Evolutionary conservation across 2,888 invertebrate species (phyloP).

Genomic region (Criorhina ranunculi): DNA sequence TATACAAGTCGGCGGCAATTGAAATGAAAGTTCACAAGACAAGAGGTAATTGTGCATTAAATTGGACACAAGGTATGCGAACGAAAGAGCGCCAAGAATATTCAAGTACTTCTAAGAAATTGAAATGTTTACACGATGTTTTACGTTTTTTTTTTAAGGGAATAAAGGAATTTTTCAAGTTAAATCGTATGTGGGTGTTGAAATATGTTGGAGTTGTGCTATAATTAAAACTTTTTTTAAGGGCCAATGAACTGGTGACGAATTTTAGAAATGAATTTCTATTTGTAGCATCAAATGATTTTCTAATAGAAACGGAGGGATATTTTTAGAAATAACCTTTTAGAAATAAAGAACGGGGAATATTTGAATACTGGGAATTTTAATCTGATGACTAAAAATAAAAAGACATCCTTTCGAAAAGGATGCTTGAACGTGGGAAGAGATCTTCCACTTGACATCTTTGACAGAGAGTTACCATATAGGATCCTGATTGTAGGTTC

Average conservation of each 20-base stretch:
- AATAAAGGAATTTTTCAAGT: too few relatives aligned
- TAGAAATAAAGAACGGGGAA: too few relatives aligned
- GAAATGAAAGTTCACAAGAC: slow-evolving; percentile 69
- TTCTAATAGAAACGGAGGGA: too few relatives aligned
- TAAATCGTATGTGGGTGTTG: neutral
- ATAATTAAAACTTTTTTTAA: neutral
- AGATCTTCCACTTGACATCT: too few relatives aligned
- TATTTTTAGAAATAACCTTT: too few relatives aligned
- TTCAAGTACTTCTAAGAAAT: slow-evolving; percentile 30
- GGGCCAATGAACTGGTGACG: neutral
- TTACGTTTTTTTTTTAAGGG: neutral
- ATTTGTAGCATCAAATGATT: neutral
- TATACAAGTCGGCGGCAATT: slow-evolving; percentile 58
- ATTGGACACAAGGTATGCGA: slow-evolving; percentile 65
- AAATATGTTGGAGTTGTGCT: neutral
- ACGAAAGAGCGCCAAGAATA: slow-evolving; percentile 37
- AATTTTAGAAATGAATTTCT: too few relatives aligned
- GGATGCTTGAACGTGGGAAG: too few relatives aligned
- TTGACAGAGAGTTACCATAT: too few relatives aligned
- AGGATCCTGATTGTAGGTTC: too few relatives aligned
- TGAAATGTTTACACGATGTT: slow-evolving; percentile 37
- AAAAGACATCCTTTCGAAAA: too few relatives aligned
- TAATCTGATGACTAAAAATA: too few relatives aligned
- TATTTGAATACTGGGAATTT: too few relatives aligned
- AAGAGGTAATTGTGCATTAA: slow-evolving; percentile 70